Base-by-base conservation (phyloP, 2,888 invertebrate genomes). In the Lumbricus terrestris region DNA sequence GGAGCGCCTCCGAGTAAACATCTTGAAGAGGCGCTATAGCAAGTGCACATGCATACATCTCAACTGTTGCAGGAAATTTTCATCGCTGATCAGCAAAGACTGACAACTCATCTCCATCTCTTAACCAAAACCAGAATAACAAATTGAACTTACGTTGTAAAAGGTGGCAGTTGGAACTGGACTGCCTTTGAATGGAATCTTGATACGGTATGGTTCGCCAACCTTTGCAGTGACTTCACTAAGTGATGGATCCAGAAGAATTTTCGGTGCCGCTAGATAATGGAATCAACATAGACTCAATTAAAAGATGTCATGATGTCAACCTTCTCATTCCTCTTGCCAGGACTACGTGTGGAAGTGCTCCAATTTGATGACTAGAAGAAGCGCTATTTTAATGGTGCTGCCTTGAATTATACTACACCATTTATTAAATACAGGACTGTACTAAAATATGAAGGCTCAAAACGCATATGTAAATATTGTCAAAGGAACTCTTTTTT, bases 151-250 rank as follows among this genome's bases (percentile, higher is more conserved):
- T 94, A 97, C 94, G 92, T 98, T 96, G 91, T 97, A 96, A 98
- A 98, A 99, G 29, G 97, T 96, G 90, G 97, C 97, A 95, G 97
- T 93, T 15, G 95, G 94, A 35, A 93, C 93, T n/a, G 95, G 99
- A 94, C 97, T 97, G 92, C 97, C 97, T 92, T 97, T 97, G 95
- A 97, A 99, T 42, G 99, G 99, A 89, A 99, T 98, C 35, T 97
- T 97, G 93, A 99, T 98, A 93, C 97, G 98, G 95, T 99, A 98
- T 94, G 98, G 98, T 95, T 99, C 98, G 42, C 98, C 98, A 91
- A 98, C 98, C 93, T 98, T 97, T 33, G 98, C 98, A 29, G 97
- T 97, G 96, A 99, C 97, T 94, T 99, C 98, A 94, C 97, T 92
- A 18, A 93, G 92, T 42, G 92, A 92, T 88, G 93, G 96, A 94